phyloP scores from a whole-genome alignment of 35 echinoderm and acorn worm genomes.

The Holothuria glaberrima region DNA sequence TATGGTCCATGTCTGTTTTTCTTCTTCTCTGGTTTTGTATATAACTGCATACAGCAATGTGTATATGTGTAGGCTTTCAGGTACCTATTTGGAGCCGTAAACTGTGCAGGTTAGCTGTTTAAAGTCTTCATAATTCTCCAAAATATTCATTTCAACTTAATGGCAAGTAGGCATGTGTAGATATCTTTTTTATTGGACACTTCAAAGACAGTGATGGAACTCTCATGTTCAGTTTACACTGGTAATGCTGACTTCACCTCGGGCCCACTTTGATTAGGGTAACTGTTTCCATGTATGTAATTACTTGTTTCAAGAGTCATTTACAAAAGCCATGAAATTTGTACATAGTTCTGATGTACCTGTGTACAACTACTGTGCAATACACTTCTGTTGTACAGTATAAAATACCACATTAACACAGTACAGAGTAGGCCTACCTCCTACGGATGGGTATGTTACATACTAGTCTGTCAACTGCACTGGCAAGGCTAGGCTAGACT shows the following conservation, averaged over 20 bases:
- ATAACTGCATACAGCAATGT: conserved; percentile 43
- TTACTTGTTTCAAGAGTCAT: background rate
- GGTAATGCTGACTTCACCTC: background rate
- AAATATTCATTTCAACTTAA: background rate
- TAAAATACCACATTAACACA: too few relatives aligned
- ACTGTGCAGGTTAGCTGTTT: conserved; percentile 25
- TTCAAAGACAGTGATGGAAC: background rate
- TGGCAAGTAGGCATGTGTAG: conserved; percentile 4
- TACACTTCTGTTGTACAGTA: too few relatives aligned
- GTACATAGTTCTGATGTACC: too few relatives aligned
- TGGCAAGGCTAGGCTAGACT: too few relatives aligned
- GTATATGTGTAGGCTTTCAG: conserved; percentile 50
- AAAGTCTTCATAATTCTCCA: conserved; percentile 4
- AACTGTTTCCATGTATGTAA: background rate
- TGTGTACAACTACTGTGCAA: too few relatives aligned
- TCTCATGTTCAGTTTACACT: background rate
- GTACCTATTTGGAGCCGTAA: background rate
- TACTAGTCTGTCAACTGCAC: too few relatives aligned
- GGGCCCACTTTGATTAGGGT: background rate
- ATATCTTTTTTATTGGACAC: background rate
- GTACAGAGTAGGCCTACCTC: too few relatives aligned
- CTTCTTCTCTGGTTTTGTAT: conserved; percentile 2
- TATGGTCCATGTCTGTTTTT: background rate
- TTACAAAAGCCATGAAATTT: too few relatives aligned
- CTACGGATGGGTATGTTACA: too few relatives aligned